Conservation (phyloP, 2,113 vertebrate species). For the Synodontis membranacea region DNA sequence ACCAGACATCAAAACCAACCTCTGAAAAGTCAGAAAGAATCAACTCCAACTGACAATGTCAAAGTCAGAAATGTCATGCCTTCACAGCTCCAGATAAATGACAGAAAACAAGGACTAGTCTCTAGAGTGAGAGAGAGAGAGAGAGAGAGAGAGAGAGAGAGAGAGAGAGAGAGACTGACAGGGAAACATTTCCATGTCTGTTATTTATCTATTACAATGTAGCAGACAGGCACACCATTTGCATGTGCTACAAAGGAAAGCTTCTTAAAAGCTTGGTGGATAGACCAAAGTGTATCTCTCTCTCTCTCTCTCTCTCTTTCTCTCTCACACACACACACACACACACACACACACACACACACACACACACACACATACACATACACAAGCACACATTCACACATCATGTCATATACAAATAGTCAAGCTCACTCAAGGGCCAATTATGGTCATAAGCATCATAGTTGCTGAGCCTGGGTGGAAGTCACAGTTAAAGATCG, state of each 20-base stretch:
- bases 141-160: background rate
- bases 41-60: conserved; percentile 30
- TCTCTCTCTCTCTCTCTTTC: background rate
- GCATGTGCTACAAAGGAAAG: background rate
- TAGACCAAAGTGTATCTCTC: background rate
- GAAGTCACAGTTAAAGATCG: conserved; percentile 54
- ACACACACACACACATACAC: conserved; percentile 33
- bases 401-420: conserved; percentile 36
- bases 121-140: background rate
- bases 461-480: conserved; percentile 55
- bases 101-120: conserved; percentile 30
- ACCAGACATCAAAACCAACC: conserved; percentile 7
- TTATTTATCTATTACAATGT: conserved; percentile 9
- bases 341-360: conserved; percentile 20
- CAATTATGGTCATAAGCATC: conserved; percentile 60
- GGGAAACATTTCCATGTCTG: conserved; percentile 11
- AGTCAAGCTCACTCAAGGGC: conserved; percentile 56
- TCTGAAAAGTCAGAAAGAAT: conserved; percentile 23
- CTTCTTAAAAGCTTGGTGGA: conserved; percentile 25
- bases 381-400: conserved; percentile 51
- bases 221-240: background rate
- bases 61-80: conserved; percentile 13
- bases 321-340: background rate
- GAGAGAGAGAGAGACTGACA: background rate
- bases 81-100: conserved; percentile 30